phyloP scores from a whole-genome alignment of 2,888 invertebrate genomes.

The Oscheius myriophilus region DNA sequence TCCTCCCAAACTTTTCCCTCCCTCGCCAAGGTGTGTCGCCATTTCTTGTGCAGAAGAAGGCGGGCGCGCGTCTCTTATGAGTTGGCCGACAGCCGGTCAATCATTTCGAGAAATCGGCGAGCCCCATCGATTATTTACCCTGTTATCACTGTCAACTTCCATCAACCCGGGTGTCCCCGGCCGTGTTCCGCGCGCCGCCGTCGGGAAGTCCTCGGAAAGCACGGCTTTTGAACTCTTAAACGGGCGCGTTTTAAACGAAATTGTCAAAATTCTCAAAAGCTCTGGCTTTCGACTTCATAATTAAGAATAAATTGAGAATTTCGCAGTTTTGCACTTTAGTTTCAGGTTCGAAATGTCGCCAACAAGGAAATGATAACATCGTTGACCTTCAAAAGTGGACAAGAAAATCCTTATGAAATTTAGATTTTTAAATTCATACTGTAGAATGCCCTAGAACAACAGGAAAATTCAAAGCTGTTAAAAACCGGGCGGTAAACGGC shows the following conservation, averaged over 20 bases:
- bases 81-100: conserved; percentile 27
- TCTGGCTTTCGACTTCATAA: too few species aligned
- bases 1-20: neutral
- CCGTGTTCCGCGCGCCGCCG: conserved; percentile 1
- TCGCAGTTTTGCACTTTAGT: too few species aligned
- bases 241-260: neutral
- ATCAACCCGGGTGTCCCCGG: conserved; percentile 17
- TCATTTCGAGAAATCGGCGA: conserved; percentile 30
- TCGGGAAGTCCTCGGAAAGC: neutral
- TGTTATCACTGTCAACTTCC: conserved; percentile 28
- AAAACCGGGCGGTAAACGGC: too few species aligned
- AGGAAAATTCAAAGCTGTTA: too few species aligned
- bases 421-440: too few species aligned
- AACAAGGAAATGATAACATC: too few species aligned
- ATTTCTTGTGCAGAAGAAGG: neutral
- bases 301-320: too few species aligned
- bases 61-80: conserved; percentile 18
- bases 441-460: too few species aligned
- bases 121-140: conserved; percentile 30
- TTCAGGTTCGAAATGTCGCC: too few species aligned
- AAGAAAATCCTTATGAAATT: too few species aligned
- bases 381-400: too few species aligned
- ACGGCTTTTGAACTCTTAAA: neutral
- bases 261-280: neutral
- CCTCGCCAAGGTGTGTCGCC: neutral